phyloP scores from a whole-genome alignment of 2,113 vertebrate species.

The Rhinolophus ferrumequinum region DNA sequence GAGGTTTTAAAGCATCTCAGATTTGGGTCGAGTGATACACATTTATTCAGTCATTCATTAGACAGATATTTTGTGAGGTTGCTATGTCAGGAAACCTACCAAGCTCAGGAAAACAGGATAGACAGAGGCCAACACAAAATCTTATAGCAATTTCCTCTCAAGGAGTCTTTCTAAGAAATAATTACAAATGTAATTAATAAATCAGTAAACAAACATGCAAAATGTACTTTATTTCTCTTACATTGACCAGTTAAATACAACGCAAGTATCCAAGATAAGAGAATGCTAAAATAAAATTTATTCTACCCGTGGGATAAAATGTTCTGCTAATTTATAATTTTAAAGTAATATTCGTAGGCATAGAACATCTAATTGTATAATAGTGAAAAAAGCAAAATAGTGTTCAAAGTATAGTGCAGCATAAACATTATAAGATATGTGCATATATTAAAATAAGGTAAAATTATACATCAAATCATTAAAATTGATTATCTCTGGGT shows the following conservation, averaged over 20 bases:
- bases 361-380: background rate
- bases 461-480: slow-evolving; percentile 26
- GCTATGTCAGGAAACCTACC: background rate
- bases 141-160: background rate
- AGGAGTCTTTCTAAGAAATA: background rate
- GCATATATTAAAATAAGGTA: background rate
- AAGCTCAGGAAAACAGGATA: background rate
- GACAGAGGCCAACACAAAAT: background rate
- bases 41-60: background rate
- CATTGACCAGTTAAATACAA: background rate
- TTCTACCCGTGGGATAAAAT: background rate
- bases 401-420: background rate
- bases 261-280: background rate
- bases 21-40: background rate
- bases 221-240: background rate
- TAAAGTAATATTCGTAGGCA: slow-evolving; percentile 5
- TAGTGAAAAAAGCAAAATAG: background rate
- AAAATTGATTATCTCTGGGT: background rate
- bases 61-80: background rate
- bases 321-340: slow-evolving; percentile 25
- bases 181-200: background rate
- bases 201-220: background rate
- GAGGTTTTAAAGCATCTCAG: background rate
- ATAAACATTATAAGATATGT: background rate
- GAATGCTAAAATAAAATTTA: background rate